A percentile compares a stretch with the other conserved stretches of the same genome.
These are phyloP conservation scores for Dromas ardeola DNA, from an alignment of 2,113 vertebrate genomes.

Conservation along the genomic window DNA sequence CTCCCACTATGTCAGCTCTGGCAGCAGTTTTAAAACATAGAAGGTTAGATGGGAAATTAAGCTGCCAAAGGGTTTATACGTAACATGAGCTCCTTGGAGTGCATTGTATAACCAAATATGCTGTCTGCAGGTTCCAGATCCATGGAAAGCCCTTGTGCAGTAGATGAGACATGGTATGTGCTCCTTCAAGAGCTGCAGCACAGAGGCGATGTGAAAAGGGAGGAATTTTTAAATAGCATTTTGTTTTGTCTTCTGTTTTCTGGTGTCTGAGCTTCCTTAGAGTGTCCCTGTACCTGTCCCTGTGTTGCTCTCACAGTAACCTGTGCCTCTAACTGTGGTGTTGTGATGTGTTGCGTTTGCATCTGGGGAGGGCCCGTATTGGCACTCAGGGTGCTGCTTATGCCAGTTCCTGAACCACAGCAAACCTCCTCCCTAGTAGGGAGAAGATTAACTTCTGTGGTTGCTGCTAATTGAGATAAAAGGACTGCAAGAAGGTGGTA, in stretches of 20 bases:
- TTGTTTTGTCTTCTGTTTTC: neutral
- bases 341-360: neutral
- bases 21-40: neutral
- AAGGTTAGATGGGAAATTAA: neutral
- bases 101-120: neutral
- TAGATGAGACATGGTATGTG: neutral
- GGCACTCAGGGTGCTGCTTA: neutral
- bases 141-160: neutral
- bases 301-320: neutral
- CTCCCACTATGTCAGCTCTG: neutral
- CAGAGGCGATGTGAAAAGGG: neutral
- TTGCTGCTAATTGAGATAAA: neutral
- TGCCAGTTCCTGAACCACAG: neutral
- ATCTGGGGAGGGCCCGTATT: neutral
- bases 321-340: neutral
- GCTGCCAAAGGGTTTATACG: neutral
- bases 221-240: neutral
- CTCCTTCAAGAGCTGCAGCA: neutral
- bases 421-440: neutral
- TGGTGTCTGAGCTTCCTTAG: neutral
- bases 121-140: neutral
- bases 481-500: neutral
- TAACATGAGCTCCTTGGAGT: neutral
- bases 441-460: neutral
- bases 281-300: neutral